phyloP scores from a whole-genome alignment of 2,113 vertebrate species.

The Pelvicachromis taeniatus region DNA sequence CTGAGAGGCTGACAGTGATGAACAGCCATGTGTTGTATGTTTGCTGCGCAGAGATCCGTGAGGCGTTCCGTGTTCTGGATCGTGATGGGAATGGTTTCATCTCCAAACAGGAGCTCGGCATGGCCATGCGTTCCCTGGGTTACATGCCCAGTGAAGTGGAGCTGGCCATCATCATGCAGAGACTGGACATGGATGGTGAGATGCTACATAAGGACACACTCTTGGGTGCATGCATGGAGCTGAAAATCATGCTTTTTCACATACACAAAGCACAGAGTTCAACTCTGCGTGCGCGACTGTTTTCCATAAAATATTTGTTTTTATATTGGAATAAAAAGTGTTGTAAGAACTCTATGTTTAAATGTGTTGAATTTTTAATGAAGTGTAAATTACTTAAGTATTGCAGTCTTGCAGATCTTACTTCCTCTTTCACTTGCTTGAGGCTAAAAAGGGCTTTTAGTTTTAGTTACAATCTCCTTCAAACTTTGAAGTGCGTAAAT shows the following conservation, averaged over 20 bases:
- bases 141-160: conserved; percentile 99
- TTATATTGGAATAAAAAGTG: neutral
- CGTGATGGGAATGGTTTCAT: conserved; percentile 98
- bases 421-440: neutral
- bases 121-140: conserved; percentile 98
- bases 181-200: conserved; percentile 98
- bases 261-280: neutral
- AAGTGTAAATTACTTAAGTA: neutral
- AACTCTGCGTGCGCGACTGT: neutral
- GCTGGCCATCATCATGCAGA: conserved; percentile 98
- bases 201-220: conserved; percentile 36
- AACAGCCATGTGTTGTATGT: neutral
- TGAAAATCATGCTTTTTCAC: neutral
- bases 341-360: neutral
- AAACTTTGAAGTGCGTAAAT: neutral
- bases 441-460: neutral
- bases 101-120: conserved; percentile 99
- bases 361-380: neutral
- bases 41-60: conserved; percentile 86
- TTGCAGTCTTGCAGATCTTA: neutral
- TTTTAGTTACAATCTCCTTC: neutral
- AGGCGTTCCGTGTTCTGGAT: conserved; percentile 95
- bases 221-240: conserved; percentile 7
- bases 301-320: neutral
- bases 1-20: neutral